Evolutionary conservation across 2,797 vertebrate species (phyloP).

Genomic region (Dermochelys coriacea): DNA sequence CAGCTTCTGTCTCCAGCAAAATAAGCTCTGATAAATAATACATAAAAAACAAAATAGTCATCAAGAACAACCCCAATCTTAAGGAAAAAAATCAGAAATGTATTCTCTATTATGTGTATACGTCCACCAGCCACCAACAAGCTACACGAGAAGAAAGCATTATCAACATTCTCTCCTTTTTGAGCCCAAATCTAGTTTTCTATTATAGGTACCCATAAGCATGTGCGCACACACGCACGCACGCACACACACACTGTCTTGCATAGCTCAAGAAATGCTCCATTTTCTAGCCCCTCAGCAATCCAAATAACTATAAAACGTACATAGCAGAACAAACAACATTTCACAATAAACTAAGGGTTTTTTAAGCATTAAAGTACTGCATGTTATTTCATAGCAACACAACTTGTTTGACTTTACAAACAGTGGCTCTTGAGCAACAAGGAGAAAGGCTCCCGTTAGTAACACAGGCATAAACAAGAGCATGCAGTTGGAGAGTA

Average conservation of each 20-base stretch:
- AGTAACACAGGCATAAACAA: background rate
- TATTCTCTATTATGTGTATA: background rate
- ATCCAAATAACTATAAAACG: background rate
- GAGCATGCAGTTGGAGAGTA: fast-evolving
- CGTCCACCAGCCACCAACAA: background rate
- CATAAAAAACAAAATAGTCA: background rate
- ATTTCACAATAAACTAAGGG: background rate
- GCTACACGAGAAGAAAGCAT: background rate
- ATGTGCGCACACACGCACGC: fast-evolving
- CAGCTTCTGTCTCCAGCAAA: background rate
- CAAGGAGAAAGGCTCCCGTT: background rate
- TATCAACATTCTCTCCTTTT: background rate
- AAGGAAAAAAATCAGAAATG: background rate
- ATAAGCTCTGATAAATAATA: background rate
- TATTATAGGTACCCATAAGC: background rate
- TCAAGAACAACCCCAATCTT: background rate
- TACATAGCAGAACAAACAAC: background rate
- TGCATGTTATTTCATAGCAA: background rate
- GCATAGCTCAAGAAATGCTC: background rate
- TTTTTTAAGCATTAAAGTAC: background rate
- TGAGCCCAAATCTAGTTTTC: background rate
- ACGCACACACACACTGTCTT: background rate
- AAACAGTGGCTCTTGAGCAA: conserved; percentile 6
- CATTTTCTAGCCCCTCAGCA: background rate
- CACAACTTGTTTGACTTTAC: background rate